Conservation (phyloP, 2,113 vertebrate genomes). For the Jacana jacana region DNA sequence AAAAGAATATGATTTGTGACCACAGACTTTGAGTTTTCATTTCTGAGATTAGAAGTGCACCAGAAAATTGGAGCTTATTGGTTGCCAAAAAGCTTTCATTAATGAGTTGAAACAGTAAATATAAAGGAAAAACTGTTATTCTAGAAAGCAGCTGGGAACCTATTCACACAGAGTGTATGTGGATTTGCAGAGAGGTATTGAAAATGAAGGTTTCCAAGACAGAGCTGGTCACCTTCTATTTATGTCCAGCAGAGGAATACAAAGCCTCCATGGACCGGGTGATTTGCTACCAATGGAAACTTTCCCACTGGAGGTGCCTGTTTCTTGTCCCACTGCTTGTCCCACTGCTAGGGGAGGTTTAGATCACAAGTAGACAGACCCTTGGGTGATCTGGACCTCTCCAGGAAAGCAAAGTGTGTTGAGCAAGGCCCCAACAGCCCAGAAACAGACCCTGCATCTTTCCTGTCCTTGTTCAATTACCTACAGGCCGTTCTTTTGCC, state of each 20-base stretch:
- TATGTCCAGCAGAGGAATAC: not conserved
- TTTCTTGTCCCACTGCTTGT: not conserved
- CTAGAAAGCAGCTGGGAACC: not conserved
- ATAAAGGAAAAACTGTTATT: not conserved
- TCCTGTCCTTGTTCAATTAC: not conserved
- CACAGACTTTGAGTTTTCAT: not conserved
- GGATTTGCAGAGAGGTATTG: not conserved
- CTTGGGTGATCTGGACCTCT: not conserved
- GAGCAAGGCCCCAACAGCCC: not conserved
- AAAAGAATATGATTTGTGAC: not conserved
- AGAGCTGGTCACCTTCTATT: not conserved
- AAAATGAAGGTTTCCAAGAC: not conserved
- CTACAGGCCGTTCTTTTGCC: not conserved
- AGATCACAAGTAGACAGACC: not conserved
- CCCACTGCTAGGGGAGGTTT: not conserved
- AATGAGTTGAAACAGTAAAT: not conserved
- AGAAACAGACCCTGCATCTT: not conserved
- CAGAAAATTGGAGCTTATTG: not conserved
- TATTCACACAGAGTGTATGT: not conserved
- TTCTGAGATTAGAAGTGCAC: not conserved
- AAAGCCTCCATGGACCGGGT: not conserved
- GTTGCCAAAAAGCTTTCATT: not conserved
- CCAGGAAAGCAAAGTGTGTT: not conserved
- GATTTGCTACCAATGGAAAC: not conserved
- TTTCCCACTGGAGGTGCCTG: not conserved